Conservation (phyloP, 2,797 vertebrate species). For the Sparus aurata region DNA sequence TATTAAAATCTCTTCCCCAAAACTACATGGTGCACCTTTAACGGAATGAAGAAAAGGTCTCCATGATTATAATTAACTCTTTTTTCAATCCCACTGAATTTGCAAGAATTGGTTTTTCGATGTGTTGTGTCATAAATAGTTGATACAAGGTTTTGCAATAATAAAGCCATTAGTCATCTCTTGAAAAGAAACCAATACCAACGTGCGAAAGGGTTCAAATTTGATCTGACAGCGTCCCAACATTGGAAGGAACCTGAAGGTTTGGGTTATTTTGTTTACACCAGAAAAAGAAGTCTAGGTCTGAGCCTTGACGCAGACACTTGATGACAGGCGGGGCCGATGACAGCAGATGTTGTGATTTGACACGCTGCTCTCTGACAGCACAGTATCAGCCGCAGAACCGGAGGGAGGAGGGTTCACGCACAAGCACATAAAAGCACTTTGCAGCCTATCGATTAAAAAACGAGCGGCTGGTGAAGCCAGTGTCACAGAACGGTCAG, state of each 20-base stretch:
- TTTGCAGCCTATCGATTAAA: neutral
- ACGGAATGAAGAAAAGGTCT: no score
- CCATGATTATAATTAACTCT: neutral
- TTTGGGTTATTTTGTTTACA: conserved; percentile 6
- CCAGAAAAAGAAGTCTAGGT: conserved; percentile 14
- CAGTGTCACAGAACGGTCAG: neutral
- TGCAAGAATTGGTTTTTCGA: neutral
- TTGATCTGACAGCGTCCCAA: neutral
- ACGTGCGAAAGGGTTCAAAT: neutral
- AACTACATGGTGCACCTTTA: no score
- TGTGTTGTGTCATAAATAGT: conserved; percentile 33
- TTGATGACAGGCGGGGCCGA: conserved; percentile 43
- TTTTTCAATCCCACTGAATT: neutral
- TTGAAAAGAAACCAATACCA: conserved; percentile 13
- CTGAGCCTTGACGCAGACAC: conserved; percentile 33
- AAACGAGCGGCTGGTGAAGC: neutral
- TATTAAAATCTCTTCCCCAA: no score
- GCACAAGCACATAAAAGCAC: conserved; percentile 12
- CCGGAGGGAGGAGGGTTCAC: conserved; percentile 16
- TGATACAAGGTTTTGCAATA: conserved; percentile 19
- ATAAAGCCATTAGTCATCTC: conserved; percentile 31
- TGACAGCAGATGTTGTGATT: conserved; percentile 64
- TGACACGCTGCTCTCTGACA: conserved; percentile 54
- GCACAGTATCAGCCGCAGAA: conserved; percentile 45
- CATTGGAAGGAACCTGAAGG: conserved; percentile 6